Evolutionary conservation across 2,888 invertebrate species (phyloP), one percentile per base, ranked within the genome.

Genomic region (Salpingus planirostris): DNA sequence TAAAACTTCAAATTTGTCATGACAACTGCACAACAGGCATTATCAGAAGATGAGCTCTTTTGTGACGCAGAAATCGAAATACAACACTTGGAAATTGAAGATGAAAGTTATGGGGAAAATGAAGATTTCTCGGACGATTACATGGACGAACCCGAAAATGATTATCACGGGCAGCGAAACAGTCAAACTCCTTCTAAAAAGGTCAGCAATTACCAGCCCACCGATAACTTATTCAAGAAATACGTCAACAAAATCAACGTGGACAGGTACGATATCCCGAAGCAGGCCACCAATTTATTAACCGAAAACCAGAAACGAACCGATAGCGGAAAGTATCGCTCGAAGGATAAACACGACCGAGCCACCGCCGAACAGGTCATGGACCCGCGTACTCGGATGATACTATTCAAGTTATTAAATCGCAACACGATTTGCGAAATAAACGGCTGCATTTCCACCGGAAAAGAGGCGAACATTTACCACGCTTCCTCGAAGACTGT

Each of bases 401-500:
- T 98, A 42, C 66, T 98, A 7, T 96, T 91, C 59, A 95, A 96
- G 66, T 65, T 99, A 33, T 65, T 99, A 1, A 91, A 86, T 59
- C 75, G 82, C 45, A 85, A 85, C 1, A 68, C 87, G 3, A 86
- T 98, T 27, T 69, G 77, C 36, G 82, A 88, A 62, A 85, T 99
- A 29, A 90, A 97, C 59, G 98, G 98, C 1, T 98, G 96, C 55
- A 92, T 99, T 52, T 96, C 96, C 2, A 98, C 97, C 0, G 98
- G 95, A 2, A 87, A 97, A 69, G 98, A 98, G 67, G 98, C 98
- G 0, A 98, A 98, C 67, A 97, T 99, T 0, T 98, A 97, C 62
- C 92, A 97, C 65, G 95, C 95, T 0, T 79, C 78, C 2, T 42
- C 79, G 2, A 78, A 78, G 57, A 72, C 73, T 11, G 77, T 73